Base-by-base conservation (phyloP, 1,140 invertebrate genomes). In the Rhyacophila brunnea region DNA sequence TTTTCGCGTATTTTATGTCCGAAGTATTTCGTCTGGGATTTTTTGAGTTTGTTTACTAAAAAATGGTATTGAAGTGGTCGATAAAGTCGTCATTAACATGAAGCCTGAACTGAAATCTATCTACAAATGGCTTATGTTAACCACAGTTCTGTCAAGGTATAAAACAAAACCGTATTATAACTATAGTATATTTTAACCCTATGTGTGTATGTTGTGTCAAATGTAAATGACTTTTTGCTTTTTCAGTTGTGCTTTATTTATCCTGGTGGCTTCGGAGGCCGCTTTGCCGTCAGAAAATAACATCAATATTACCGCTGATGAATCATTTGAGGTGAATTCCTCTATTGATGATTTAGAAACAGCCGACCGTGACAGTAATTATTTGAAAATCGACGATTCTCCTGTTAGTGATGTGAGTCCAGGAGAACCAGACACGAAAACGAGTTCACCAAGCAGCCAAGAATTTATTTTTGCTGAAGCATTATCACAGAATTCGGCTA, bases 101-200 rank as follows among this genome's bases (percentile, higher is more conserved):
- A 83, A 77, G 78, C 74, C 79, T 68, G 75, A 72, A 60, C 69
- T 81, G 64, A 72, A 74, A 67, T 71, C 75, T 56, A 74, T 81
- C 62, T 82, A 82, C 71, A 81, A 79, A 75, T 79, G 75, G 69
- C 71, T 83, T 68, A 74, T 84, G 70, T 77, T 81, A 48, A 78
- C 79, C 66, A 81, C 78, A 62, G 71, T 81, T 59, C 68, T 79
- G 36, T 83, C 81, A 48, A 83, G 81, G 82, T 81, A 68, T 23
- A 61, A 28, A 5, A 28, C 9, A 5, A 28, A 28, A 28, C 23
- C 23, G 23, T 28, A 28, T 28, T 9, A 5, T 5, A 28, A 28
- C 9, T 40, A 6, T 40, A 23, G 18, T 18, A 46, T 47, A 17
- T 36, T 46, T 20, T 20, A 53, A 53, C 23, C 23, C 9, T 28